Conservation (phyloP, 1,140 invertebrate genomes). For the Hycleus cichorii region DNA sequence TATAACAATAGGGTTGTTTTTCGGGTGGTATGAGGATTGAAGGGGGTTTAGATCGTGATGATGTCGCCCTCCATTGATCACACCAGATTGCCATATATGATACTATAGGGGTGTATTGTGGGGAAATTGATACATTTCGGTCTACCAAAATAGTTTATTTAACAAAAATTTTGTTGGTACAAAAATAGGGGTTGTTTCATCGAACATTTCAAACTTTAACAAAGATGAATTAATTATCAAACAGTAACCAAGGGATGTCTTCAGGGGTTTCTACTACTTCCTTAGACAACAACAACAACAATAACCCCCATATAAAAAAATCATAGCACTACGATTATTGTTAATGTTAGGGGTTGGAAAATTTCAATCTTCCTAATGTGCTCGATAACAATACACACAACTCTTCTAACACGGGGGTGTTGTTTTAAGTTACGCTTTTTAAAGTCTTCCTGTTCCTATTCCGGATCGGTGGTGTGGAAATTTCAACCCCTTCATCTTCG, state of each 20-base stretch:
- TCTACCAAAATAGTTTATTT: conserved; percentile 36
- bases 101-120: conserved; percentile 22
- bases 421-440: too few relatives aligned
- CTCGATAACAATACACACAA: too few relatives aligned
- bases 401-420: too few relatives aligned
- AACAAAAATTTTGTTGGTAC: neutral
- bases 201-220: conserved; percentile 20
- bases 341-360: too few relatives aligned
- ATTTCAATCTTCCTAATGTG: too few relatives aligned
- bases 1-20: conserved; percentile 38
- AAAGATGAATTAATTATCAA: conserved; percentile 33
- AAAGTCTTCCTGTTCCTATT: too few relatives aligned
- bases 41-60: conserved; percentile 14
- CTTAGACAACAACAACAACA: too few relatives aligned
- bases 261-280: conserved; percentile 8
- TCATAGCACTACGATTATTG: neutral
- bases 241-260: conserved; percentile 25
- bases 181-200: too few relatives aligned
- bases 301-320: too few relatives aligned
- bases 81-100: conserved; percentile 27
- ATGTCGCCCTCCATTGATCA: conserved; percentile 37
- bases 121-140: conserved; percentile 38
- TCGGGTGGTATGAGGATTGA: too few relatives aligned
- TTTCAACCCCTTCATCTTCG: too few relatives aligned
- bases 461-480: too few relatives aligned